Percentiles rank a stretch among this genome's conserved stretches.
These are phyloP conservation scores for Drosophila arawakana DNA, from an alignment of 1,140 invertebrate genomes.

Conservation along the genomic window DNA sequence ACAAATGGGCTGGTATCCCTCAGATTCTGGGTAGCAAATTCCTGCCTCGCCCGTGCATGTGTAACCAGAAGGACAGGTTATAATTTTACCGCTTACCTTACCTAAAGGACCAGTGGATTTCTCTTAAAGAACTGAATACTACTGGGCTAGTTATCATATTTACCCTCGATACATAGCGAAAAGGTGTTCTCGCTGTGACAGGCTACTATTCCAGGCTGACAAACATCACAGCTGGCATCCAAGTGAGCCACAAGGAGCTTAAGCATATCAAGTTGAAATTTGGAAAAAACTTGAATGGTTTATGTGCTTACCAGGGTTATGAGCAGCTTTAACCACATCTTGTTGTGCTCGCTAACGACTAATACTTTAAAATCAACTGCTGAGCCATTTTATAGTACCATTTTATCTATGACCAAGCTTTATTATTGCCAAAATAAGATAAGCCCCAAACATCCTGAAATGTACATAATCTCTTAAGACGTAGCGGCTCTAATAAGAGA, in stretches of 20 bases:
- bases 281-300: too few species aligned
- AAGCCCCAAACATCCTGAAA: too few species aligned
- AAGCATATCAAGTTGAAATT: too few species aligned
- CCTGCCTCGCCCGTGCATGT: slow-evolving; percentile 47
- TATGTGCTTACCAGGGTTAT: slow-evolving; percentile 12
- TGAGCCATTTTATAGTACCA: slow-evolving; percentile 14
- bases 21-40: slow-evolving; percentile 17
- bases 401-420: slow-evolving; percentile 10
- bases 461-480: too few species aligned
- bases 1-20: slow-evolving; percentile 7
- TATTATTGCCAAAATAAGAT: too few species aligned
- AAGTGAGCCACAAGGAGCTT: too few species aligned
- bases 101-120: too few species aligned
- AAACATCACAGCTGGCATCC: too few species aligned
- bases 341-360: slow-evolving; percentile 4
- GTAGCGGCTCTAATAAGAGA: too few species aligned
- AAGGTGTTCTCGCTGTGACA: slow-evolving; percentile 13
- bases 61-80: slow-evolving; percentile 41
- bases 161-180: slow-evolving; percentile 16
- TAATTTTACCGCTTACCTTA: slow-evolving; percentile 31
- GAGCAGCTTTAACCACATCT: slow-evolving; percentile 16
- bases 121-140: too few species aligned
- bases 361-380: not conserved
- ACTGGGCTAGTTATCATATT: slow-evolving; percentile 12
- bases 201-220: too few species aligned